Evolutionary conservation across 1,140 invertebrate genomes (phyloP).

Genomic region (Trichonephila inaurata): DNA sequence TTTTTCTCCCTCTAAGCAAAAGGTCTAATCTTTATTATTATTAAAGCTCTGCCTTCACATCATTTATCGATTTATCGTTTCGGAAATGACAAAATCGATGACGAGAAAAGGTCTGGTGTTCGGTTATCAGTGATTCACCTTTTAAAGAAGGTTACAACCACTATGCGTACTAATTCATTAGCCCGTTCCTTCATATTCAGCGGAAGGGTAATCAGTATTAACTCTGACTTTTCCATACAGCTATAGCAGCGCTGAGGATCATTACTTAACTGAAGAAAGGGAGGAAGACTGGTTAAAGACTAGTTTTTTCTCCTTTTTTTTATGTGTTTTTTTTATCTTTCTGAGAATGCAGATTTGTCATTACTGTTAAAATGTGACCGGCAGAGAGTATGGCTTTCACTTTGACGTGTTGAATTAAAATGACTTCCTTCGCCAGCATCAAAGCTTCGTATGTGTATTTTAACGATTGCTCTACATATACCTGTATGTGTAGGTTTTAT

Average conservation of each 20-base stretch:
- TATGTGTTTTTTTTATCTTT: not conserved
- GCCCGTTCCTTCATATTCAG: conserved; percentile 16
- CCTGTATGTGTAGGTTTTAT: not conserved
- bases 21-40: conserved; percentile 71
- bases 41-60: conserved; percentile 74
- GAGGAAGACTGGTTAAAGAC: conserved; percentile 17
- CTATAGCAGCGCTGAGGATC: not conserved
- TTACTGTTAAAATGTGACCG: conserved; percentile 13
- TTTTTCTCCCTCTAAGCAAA: conserved; percentile 46
- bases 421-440: conserved; percentile 18
- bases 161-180: conserved; percentile 68
- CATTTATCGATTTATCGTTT: conserved; percentile 73
- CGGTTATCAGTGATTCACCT: conserved; percentile 73
- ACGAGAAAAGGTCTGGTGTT: conserved; percentile 69
- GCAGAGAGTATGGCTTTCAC: not conserved
- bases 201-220: conserved; percentile 66
- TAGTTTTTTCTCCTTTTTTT: not conserved
- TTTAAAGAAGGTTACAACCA: conserved; percentile 69
- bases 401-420: not conserved
- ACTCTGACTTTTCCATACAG: conserved; percentile 29
- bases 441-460: not conserved
- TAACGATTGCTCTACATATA: not conserved
- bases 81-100: conserved; percentile 76
- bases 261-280: conserved; percentile 57
- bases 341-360: not conserved